Evolutionary conservation across 92 coral and sea anemone genomes (phyloP), one percentile per base, ranked within the genome.

Genomic region (Zoanthus gigantus): DNA sequence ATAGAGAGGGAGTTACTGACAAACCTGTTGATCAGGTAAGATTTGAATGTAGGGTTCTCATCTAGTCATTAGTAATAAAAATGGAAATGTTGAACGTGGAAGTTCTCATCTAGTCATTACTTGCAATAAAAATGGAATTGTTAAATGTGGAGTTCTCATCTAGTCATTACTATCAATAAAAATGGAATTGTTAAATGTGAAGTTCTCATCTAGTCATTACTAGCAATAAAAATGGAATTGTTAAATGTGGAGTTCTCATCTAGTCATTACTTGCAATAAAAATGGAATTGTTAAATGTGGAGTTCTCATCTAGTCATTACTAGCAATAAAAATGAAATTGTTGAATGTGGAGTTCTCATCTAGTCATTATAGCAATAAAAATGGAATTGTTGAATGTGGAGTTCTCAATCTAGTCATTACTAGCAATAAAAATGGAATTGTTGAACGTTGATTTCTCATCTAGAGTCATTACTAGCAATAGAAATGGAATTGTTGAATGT

Each of bases 11-110:
- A 5, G 68, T 71, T 52, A 52, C 57, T 23, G 94, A 93, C 15
- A 87, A 77, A 46, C 10, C 71, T 1, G 83, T 30, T 65, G 96
- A 91, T 2, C 92, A 93, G 96, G 96, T 93, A 88, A 72, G 37
- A 13, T 23, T 31, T 60, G 66, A 60, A 6, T 60, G 18, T 60
- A 8, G 28, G 7, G 7, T 3, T 28, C 9, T 67, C 42, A 30
- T 23, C 72, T 48, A 50, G 65, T 34, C 57, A 31, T 31, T 29
- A n/a, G 8, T 4, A 4, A 15, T 32, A 17, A 34, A 15, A 42
- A 8, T 37, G 42, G 1, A 72, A 23, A 4, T 23, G 42, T 31
- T 60, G 66, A 60, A 2, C 13, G 0, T 60, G 14, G 28, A 28
- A 28, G 7, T 17, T 18, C 9, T 67, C 42, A 30, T 23, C 72